phyloP scores from a whole-genome alignment of 2,888 invertebrate species.

The Megaustenia siamemsis region DNA sequence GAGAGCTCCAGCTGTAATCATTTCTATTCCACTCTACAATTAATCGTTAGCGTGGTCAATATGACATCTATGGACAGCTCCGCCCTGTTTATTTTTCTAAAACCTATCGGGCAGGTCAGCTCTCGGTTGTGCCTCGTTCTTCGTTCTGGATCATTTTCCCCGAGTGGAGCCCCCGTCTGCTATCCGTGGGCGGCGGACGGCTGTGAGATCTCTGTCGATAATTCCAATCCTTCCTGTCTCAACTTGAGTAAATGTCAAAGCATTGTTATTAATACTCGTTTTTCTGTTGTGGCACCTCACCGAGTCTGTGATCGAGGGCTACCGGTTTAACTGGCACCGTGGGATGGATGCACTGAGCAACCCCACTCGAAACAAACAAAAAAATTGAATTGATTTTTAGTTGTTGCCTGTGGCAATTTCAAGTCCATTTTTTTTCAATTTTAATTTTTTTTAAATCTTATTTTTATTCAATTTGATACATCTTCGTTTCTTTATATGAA shows the following conservation, averaged over 20 bases:
- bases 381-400: too few species aligned
- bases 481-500: too few species aligned
- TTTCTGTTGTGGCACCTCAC: conserved; percentile 17
- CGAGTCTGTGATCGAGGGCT: neutral
- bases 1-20: too few species aligned
- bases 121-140: too few species aligned
- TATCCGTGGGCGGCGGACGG: conserved; percentile 27
- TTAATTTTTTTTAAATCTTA: too few species aligned
- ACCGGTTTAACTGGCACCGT: neutral
- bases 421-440: too few species aligned
- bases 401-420: too few species aligned
- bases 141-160: neutral
- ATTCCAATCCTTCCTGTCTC: conserved; percentile 38
- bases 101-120: neutral
- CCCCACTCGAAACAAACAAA: neutral
- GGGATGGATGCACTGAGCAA: neutral
- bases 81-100: neutral
- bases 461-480: too few species aligned
- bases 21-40: too few species aligned
- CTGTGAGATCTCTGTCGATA: conserved; percentile 33
- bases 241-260: conserved; percentile 40
- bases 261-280: conserved; percentile 39
- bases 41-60: neutral
- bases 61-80: neutral
- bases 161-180: neutral